Evolutionary conservation across 1,140 invertebrate genomes (phyloP), one percentile per base, ranked within the genome.

Genomic region (Drosophila nebulosa): DNA sequence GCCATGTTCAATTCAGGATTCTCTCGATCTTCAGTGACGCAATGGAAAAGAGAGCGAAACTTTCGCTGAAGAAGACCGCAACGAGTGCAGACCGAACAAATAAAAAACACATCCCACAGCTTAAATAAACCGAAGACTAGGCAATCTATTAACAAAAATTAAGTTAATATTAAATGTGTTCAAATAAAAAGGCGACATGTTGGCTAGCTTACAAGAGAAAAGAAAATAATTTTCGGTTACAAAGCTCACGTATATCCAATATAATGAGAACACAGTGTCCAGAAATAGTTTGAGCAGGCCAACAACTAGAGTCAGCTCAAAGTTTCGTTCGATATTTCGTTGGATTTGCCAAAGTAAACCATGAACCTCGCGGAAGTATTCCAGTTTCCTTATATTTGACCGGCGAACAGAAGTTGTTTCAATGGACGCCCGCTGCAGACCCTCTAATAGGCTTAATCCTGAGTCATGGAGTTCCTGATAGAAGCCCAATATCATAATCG

Each of bases 201-300:
- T n/a, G n/a, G n/a, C n/a, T n/a, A n/a, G n/a, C n/a, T n/a, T n/a
- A n/a, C n/a, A n/a, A n/a, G n/a, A n/a, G n/a, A n/a, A n/a, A n/a
- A n/a, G n/a, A n/a, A n/a, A n/a, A n/a, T n/a, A n/a, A n/a, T n/a
- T n/a, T n/a, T n/a, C n/a, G n/a, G n/a, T n/a, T n/a, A n/a, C n/a
- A n/a, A n/a, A n/a, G 14, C 55, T 69, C 3, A 86, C 30, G 24
- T 65, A 78, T 0, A 78, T 51, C 81, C 81, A 86, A 36, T 81
- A 86, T 6, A 70, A 70, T 59, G 81, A 0, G 0, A 66, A 26
- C 0, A 68, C 46, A 0, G 42, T 64, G 12, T 88, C 78, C 50
- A 78, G 21, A 26, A 86, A 81, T 4, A 58, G 53, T 36, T 69
- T 86, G 0, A 81, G 1, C 32, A 75, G 16, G 10, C 69, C 3